Evolutionary conservation across 1,140 invertebrate genomes (phyloP).

Genomic region (Cherax quadricarinatus): DNA sequence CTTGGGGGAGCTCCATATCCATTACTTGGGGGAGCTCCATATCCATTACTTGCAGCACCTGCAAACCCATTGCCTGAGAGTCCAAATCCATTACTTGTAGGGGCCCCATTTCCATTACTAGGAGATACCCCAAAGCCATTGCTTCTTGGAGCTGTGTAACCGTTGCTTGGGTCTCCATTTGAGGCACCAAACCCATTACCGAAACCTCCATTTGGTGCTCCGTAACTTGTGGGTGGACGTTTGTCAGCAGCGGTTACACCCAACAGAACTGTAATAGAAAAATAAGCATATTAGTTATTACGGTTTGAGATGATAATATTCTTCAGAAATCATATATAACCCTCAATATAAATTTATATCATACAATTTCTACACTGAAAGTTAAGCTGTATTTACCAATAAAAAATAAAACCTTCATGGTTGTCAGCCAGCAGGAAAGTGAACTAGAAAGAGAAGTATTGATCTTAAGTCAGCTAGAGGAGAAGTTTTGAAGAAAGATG

Average conservation of each 20-base stretch:
- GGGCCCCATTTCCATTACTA: constrained; percentile 3
- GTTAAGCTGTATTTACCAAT: background rate
- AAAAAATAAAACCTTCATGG: background rate
- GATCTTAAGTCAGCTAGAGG: background rate
- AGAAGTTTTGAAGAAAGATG: background rate
- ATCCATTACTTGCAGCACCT: background rate
- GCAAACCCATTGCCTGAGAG: constrained; percentile 2
- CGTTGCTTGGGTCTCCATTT: background rate
- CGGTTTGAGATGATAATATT: background rate
- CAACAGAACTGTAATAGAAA: background rate
- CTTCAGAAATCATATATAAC: background rate
- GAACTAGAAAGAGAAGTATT: background rate
- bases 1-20: background rate
- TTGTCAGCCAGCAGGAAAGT: background rate
- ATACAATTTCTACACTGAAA: background rate
- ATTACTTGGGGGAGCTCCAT: constrained; percentile 6
- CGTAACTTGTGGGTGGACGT: background rate
- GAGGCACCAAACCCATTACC: background rate
- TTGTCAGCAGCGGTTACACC: constrained; percentile 17
- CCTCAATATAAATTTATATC: background rate
- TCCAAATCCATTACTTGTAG: background rate
- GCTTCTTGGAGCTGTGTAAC: background rate
- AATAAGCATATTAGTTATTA: background rate
- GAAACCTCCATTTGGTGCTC: background rate
- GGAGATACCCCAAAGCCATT: background rate